Evolutionary conservation across 2,113 vertebrate species (phyloP).

Genomic region (Cephalophus harveyi): DNA sequence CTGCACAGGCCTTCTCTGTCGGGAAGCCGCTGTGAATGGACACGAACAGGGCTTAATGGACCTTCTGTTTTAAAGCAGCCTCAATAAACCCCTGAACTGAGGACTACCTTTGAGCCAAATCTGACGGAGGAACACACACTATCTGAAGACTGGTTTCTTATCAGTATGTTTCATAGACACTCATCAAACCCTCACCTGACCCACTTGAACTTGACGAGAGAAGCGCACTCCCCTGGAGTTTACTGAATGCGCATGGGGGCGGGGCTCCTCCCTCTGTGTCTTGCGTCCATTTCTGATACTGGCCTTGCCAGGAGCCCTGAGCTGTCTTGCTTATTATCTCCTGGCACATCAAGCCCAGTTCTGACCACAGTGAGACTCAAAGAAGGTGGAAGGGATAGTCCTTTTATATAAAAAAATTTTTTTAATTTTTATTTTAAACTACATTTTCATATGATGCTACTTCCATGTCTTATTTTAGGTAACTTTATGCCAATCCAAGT

Average conservation of each 20-base stretch:
- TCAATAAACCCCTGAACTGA: not conserved
- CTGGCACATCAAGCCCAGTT: not conserved
- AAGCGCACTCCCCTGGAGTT: not conserved
- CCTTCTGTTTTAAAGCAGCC: slow-evolving; percentile 1
- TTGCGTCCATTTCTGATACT: not conserved
- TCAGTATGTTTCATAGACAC: not conserved
- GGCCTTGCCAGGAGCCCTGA: not conserved
- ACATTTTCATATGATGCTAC: not conserved
- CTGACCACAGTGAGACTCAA: not conserved
- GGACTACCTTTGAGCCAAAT: not conserved
- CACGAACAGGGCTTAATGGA: not conserved
- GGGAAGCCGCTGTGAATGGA: not conserved
- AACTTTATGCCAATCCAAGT: not conserved
- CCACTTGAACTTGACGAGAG: not conserved
- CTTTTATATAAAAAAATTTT: not conserved
- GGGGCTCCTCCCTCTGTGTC: not conserved
- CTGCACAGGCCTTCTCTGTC: not conserved
- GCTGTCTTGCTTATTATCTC: not conserved
- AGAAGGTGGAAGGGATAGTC: not conserved
- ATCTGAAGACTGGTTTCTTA: not conserved
- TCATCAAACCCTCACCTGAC: not conserved
- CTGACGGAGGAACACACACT: not conserved
- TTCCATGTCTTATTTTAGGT: not conserved
- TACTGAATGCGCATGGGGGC: rapidly evolving
- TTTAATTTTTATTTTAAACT: not conserved